Base-by-base conservation (phyloP, 2,888 invertebrate species). In the Periphyllus acericola region DNA sequence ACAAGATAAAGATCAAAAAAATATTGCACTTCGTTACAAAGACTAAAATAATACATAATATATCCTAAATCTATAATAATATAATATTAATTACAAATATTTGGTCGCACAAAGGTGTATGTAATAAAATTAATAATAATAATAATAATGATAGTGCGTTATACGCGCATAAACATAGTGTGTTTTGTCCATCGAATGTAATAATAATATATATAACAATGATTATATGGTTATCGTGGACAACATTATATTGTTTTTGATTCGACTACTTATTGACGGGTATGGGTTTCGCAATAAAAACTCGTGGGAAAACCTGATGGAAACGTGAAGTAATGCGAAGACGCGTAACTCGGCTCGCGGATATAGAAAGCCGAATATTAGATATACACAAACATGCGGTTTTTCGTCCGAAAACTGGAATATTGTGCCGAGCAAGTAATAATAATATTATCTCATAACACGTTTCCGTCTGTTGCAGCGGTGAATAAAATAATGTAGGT, bases 1-100 rank as follows among this genome's bases (percentile, higher is more conserved):
- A 46, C 52, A 52, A 60, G 19, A 29, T 72, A 72, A 72, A 83
- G 71, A 74, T 55, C 40, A 75, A 75, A 72, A 74, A 80, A 87
- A 87, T 87, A 87, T 87, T 87, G 86, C 86, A 87, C 86, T 87
- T 87, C 74, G 86, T 87, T 87, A 87, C 66, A 71, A 11, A 74
- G 75, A 76, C 75, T 76, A 76, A 36, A 79, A 34, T 81, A 36
- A 29, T 60, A 40, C 19, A 36, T 80, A n/a, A 36, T 80, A n/a
- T 40, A 68, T 46, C 40, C 68, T 81, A 75, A 75, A 72, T 46
- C 68, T 81, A 83, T n/a, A 74, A 60, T 60, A 46, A 46, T 46
- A 60, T 66, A 74, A 14, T 55, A 81, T 71, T 71, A 55, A 34
- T 29, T 55, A 9, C 21, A 34, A 60, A 60, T 83, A 83, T 74